phyloP scores from a whole-genome alignment of 2,797 vertebrate genomes.

The Silurus aristotelis region DNA sequence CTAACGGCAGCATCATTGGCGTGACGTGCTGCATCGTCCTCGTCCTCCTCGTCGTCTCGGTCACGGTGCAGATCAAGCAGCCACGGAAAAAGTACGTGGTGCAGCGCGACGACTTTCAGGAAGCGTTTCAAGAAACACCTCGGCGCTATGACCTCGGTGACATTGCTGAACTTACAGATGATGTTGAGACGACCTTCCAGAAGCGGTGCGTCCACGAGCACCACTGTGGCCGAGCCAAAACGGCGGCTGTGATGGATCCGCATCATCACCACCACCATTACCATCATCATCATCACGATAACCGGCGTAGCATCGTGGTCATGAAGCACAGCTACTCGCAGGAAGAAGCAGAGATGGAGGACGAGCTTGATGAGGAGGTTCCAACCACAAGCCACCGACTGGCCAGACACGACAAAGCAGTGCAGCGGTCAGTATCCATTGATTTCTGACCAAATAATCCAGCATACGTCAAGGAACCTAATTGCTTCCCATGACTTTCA shows the following conservation, averaged over 20 bases:
- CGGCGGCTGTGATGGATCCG: conserved; percentile 83
- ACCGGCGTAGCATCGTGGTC: conserved; percentile 93
- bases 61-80: conserved; percentile 97
- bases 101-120: conserved; percentile 94
- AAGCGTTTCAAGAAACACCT: conserved; percentile 89
- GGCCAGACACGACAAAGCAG: conserved; percentile 95
- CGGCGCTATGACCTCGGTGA: conserved; percentile 97
- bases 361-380: conserved; percentile 97
- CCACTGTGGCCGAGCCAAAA: conserved; percentile 86
- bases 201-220: conserved; percentile 95
- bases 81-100: conserved; percentile 97
- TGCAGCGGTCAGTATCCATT: conserved; percentile 99
- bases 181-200: conserved; percentile 94
- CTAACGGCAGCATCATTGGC: conserved; percentile 94
- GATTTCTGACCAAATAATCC: conserved; percentile 78
- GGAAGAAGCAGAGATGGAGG: conserved; percentile 90
- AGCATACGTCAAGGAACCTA: conserved; percentile 70
- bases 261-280: conserved; percentile 83
- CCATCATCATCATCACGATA: conserved; percentile 75
- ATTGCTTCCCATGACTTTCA: conserved; percentile 56
- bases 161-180: conserved; percentile 90
- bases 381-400: conserved; percentile 98
- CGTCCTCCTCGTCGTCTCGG: conserved; percentile 91
- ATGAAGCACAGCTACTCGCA: conserved; percentile 99
- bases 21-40: conserved; percentile 95